These are phyloP conservation scores for Aix galericulata DNA, from an alignment of 2,113 vertebrate genomes.

Conservation along the genomic window DNA sequence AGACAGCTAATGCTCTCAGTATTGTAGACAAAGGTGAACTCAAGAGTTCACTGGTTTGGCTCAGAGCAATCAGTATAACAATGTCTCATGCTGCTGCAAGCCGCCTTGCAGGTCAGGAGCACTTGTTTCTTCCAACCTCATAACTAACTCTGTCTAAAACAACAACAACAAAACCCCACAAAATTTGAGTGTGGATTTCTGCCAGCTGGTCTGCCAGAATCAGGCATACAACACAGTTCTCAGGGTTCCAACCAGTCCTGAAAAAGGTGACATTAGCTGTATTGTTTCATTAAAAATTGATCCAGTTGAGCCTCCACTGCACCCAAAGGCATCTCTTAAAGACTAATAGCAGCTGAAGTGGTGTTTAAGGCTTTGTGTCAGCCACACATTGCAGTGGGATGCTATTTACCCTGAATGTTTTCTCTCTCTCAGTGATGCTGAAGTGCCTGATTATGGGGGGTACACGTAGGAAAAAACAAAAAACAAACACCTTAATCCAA, in stretches of 20 bases:
- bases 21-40: not conserved
- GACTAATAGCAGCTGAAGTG: not conserved
- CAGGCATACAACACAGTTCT: not conserved
- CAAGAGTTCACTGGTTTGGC: not conserved
- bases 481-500: not conserved
- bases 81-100: not conserved
- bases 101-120: not conserved
- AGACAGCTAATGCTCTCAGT: not conserved
- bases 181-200: not conserved
- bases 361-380: not conserved
- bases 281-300: not conserved
- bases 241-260: not conserved
- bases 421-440: not conserved
- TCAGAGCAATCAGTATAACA: not conserved
- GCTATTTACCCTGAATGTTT: not conserved
- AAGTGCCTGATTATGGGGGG: not conserved
- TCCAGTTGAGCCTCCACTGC: not conserved
- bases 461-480: not conserved
- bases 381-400: not conserved
- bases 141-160: not conserved
- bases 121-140: not conserved
- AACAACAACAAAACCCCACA: not conserved
- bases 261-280: not conserved
- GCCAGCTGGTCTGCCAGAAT: not conserved
- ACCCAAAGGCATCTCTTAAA: not conserved